Evolutionary conservation across 2,797 vertebrate species (phyloP).

Genomic region (Hypotaenidia philippensis): DNA sequence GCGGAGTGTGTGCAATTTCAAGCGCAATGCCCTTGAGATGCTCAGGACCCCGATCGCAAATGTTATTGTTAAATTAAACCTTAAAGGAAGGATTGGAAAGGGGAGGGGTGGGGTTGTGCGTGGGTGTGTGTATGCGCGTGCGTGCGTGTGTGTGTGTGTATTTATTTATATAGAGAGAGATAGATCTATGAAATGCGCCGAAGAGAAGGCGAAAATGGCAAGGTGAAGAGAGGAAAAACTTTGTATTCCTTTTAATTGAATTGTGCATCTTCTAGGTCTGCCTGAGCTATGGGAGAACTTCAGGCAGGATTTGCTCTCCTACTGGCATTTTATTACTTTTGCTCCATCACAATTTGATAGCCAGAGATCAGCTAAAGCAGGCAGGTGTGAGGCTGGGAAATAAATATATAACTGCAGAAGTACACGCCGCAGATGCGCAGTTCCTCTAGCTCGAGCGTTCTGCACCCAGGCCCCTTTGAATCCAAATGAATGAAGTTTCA

Average conservation of each 20-base stretch:
- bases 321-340: conserved; percentile 45
- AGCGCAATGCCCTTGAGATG: conserved; percentile 99
- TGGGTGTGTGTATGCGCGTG: not conserved
- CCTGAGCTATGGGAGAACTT: conserved; percentile 28
- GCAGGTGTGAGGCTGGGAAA: conserved; percentile 43
- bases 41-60: conserved; percentile 97
- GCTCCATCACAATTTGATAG: conserved; percentile 50
- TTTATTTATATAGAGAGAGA: not conserved
- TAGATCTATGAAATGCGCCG: conserved; percentile 15
- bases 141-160: not conserved
- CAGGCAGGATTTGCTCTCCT: not conserved
- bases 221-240: conserved; percentile 62
- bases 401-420: conserved; percentile 42
- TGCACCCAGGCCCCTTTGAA: not conserved
- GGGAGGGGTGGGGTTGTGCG: conserved; percentile 51
- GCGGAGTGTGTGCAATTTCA: conserved; percentile 99
- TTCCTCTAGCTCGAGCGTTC: not conserved
- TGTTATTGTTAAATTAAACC: conserved; percentile 99
- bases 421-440: not conserved
- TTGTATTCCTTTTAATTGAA: conserved; percentile 48
- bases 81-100: conserved; percentile 90
- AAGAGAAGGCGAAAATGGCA: conserved; percentile 13
- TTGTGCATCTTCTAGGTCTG: not conserved
- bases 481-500: not conserved
- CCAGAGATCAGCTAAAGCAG: conserved; percentile 63